phyloP scores from a whole-genome alignment of 2,797 vertebrate genomes.

The Coccyzus lansbergi region DNA sequence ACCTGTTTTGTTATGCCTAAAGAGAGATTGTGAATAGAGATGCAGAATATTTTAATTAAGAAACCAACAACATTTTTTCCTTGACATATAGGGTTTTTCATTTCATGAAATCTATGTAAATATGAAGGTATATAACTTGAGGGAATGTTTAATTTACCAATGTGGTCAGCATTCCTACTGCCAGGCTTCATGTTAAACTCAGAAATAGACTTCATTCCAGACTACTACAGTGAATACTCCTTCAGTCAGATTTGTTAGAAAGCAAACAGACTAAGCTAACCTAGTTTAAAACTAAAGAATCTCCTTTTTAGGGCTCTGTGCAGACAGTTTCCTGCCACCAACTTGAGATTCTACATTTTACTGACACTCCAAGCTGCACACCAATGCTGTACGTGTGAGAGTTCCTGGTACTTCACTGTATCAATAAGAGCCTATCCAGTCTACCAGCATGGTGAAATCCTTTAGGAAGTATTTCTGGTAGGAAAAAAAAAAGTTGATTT shows the following conservation, averaged over 20 bases:
- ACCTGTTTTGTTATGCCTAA: neutral
- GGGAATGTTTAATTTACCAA: neutral
- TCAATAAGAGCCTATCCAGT: conserved; percentile 17
- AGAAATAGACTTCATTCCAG: neutral
- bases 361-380: neutral
- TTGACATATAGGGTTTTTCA: neutral
- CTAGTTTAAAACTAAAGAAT: neutral
- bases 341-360: conserved; percentile 19
- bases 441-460: conserved; percentile 2
- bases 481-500: conserved; percentile 22
- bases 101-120: neutral
- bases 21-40: neutral
- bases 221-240: neutral
- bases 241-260: neutral
- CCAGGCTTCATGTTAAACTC: neutral
- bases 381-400: neutral
- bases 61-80: neutral
- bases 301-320: neutral
- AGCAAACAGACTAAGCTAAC: neutral
- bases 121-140: neutral
- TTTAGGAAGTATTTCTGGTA: conserved; percentile 9
- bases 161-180: neutral
- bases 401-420: neutral
- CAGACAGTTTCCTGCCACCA: neutral
- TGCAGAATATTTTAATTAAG: neutral